Evolutionary conservation across 1,140 invertebrate genomes (phyloP).

Genomic region (Drosophila bifasciata): DNA sequence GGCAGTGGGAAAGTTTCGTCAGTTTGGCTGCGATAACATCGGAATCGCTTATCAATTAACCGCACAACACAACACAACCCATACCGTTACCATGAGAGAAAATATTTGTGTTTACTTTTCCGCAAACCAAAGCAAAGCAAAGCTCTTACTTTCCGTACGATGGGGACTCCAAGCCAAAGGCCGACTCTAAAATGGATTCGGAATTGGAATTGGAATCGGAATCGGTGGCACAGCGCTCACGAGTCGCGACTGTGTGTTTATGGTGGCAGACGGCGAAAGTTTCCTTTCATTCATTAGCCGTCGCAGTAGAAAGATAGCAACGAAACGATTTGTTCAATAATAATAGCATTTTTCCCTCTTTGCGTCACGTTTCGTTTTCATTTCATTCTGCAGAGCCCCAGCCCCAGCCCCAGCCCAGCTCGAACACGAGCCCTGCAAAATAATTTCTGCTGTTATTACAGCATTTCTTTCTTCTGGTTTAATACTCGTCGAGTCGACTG

Average conservation of each 20-base stretch:
- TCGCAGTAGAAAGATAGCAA: conserved; percentile 37
- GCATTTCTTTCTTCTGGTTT: conserved; percentile 66
- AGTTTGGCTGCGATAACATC: conserved; percentile 40
- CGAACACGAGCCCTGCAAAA: conserved; percentile 51
- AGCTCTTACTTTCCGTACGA: conserved; percentile 68
- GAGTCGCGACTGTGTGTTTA: conserved; percentile 42
- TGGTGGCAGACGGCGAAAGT: conserved; percentile 66
- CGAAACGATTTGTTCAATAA: conserved; percentile 78
- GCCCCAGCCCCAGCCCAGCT: no score
- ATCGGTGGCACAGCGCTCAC: conserved; percentile 7
- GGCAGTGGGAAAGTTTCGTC: conserved; percentile 57
- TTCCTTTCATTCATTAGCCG: conserved; percentile 73
- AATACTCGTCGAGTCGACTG: conserved; percentile 7
- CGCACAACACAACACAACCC: neutral
- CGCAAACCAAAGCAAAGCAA: conserved; percentile 6
- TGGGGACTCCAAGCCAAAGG: conserved; percentile 12
- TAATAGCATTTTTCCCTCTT: conserved; percentile 61
- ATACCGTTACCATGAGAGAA: conserved; percentile 24
- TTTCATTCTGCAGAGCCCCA: conserved; percentile 18
- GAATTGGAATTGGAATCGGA: conserved; percentile 12
- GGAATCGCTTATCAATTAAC: conserved; percentile 64
- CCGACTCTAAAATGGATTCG: conserved; percentile 23
- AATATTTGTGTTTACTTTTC: conserved; percentile 55
- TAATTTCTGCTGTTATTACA: conserved; percentile 73
- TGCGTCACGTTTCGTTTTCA: conserved; percentile 80